Conservation (phyloP, 2,797 vertebrate genomes). For the Dryobates pubescens region DNA sequence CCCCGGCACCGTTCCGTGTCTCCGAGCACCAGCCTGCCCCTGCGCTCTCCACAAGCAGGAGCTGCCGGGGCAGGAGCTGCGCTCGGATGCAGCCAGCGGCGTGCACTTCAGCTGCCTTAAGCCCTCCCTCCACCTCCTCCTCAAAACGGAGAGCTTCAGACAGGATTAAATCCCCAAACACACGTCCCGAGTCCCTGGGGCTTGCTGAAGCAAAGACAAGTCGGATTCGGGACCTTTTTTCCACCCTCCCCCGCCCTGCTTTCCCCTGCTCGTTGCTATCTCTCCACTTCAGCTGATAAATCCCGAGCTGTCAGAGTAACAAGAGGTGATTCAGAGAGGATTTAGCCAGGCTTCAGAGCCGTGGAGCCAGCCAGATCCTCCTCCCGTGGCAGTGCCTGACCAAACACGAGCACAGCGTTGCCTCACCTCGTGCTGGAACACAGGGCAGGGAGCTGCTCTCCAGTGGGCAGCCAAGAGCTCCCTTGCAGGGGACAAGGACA, state of each 20-base stretch:
- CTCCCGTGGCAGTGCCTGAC: background rate
- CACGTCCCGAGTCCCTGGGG: background rate
- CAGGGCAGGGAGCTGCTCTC: background rate
- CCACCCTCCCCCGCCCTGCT: rapidly evolving
- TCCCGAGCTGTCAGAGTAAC: background rate
- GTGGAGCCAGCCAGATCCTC: background rate
- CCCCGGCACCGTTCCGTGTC: background rate
- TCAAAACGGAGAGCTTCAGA: background rate
- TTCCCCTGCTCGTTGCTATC: background rate
- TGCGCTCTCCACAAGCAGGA: background rate
- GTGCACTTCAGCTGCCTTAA: background rate
- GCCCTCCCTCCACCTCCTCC: background rate
- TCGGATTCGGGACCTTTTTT: background rate
- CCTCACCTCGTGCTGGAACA: background rate
- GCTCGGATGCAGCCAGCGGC: background rate
- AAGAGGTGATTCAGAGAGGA: background rate
- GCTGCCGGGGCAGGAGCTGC: conserved; percentile 1
- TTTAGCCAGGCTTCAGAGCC: background rate
- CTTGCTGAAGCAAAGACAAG: background rate
- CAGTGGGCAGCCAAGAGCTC: rapidly evolving
- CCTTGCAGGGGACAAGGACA: rapidly evolving
- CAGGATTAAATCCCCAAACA: background rate
- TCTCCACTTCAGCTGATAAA: conserved; percentile 21
- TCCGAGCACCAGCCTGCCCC: background rate
- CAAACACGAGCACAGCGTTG: background rate